phyloP scores from a whole-genome alignment of 2,888 invertebrate genomes.

The Perizoma flavofasciatum region DNA sequence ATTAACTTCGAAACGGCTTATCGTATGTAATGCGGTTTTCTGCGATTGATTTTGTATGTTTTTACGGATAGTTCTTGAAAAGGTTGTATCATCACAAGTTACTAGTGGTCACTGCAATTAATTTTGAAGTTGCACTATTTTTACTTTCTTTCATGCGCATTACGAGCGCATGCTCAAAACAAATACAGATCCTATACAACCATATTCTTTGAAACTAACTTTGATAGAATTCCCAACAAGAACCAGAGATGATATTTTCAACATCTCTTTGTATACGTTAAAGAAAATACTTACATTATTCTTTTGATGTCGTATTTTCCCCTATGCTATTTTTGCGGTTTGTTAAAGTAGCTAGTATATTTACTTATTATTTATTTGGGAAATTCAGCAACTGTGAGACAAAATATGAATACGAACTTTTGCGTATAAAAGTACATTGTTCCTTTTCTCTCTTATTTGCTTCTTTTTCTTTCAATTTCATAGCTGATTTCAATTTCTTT shows the following conservation, averaged over 20 bases:
- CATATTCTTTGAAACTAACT: conserved; percentile 34
- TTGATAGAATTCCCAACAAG: conserved; percentile 43
- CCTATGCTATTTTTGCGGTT: conserved; percentile 37
- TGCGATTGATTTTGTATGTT: no score
- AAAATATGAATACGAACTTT: conserved; percentile 6
- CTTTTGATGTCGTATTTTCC: conserved; percentile 40
- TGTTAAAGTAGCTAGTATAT: conserved; percentile 13
- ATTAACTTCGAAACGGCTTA: no score
- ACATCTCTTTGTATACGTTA: conserved; percentile 45
- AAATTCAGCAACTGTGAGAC: conserved; percentile 2
- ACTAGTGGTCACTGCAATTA: no score
- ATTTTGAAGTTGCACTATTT: no score
- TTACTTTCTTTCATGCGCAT: not conserved
- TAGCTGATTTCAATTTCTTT: conserved; percentile 25
- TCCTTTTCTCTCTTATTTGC: conserved; percentile 4
- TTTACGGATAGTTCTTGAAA: no score
- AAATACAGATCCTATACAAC: conserved; percentile 8
- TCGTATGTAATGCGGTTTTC: no score
- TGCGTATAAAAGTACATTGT: conserved; percentile 4
- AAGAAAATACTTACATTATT: conserved; percentile 47
- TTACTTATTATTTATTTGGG: conserved; percentile 8
- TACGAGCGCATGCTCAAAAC: conserved; percentile 18
- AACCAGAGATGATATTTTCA: conserved; percentile 47
- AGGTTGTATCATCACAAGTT: no score
- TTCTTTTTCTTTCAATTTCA: conserved; percentile 7